A percentile compares a stretch with the other conserved stretches of the same genome.
phyloP scores from a whole-genome alignment of 2,888 invertebrate species.

The Oscheius sp. region DNA sequence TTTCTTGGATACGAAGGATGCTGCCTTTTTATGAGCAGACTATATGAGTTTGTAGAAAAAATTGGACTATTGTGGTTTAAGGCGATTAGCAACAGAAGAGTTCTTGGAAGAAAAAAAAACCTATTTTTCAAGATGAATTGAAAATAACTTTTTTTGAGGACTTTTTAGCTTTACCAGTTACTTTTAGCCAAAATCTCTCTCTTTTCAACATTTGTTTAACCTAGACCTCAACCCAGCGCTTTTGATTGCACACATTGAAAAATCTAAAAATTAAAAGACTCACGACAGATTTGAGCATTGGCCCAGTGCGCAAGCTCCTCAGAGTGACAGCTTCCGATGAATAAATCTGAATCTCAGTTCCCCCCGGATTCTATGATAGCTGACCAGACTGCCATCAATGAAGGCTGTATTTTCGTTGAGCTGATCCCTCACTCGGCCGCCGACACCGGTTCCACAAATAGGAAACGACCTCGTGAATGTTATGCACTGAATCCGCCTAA shows the following conservation, averaged over 20 bases:
- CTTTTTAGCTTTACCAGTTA: too few relatives aligned
- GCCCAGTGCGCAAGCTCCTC: constrained; percentile 53
- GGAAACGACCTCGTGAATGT: constrained; percentile 81
- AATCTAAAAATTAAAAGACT: background rate
- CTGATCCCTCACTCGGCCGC: constrained; percentile 87
- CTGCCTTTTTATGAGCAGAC: too few relatives aligned
- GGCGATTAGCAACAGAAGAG: too few relatives aligned
- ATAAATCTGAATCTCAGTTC: constrained; percentile 54
- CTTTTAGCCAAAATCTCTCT: too few relatives aligned
- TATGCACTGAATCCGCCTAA: constrained; percentile 49
- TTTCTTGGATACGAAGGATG: too few relatives aligned
- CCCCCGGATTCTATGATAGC: background rate
- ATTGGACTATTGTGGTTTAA: too few relatives aligned
- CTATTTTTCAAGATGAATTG: too few relatives aligned
- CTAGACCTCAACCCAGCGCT: too few relatives aligned
- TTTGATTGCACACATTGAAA: background rate
- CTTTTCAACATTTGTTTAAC: too few relatives aligned
- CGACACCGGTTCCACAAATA: constrained; percentile 94
- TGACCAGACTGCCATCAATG: constrained; percentile 79
- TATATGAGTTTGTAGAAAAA: too few relatives aligned
- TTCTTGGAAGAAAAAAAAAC: too few relatives aligned
- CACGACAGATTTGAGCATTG: constrained; percentile 56
- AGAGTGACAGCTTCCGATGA: constrained; percentile 58
- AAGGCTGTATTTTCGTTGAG: constrained; percentile 80
- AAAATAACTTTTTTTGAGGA: too few relatives aligned